These are phyloP conservation scores for Ciconia stormi DNA, from an alignment of 2,113 vertebrate genomes.

Conservation along the genomic window DNA sequence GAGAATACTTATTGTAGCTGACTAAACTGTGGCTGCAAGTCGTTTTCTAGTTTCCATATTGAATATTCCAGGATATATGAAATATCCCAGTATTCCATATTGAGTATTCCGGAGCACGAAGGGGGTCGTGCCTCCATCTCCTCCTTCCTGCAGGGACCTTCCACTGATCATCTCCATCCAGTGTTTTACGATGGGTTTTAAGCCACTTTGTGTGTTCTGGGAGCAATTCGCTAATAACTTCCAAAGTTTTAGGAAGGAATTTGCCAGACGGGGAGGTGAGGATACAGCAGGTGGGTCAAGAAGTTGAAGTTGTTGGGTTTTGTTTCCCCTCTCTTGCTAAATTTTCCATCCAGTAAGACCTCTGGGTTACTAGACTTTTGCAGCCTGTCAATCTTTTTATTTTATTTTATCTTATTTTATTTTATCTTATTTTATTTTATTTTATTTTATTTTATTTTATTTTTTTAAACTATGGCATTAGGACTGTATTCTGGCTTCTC, in stretches of 20 bases:
- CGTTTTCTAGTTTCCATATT: background rate
- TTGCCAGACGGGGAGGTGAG: background rate
- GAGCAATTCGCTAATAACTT: too few relatives aligned
- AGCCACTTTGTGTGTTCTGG: background rate
- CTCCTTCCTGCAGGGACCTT: too few relatives aligned
- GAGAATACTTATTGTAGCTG: background rate
- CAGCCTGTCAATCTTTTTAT: too few relatives aligned
- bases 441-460: too few relatives aligned
- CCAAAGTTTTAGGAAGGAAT: background rate
- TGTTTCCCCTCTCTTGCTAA: background rate
- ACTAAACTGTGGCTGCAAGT: too few relatives aligned
- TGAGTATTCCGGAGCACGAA: background rate
- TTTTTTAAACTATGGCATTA: background rate
- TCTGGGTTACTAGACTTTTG: background rate
- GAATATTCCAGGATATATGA: background rate
- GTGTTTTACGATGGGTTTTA: background rate
- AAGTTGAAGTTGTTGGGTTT: background rate
- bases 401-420: too few relatives aligned
- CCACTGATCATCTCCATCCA: background rate
- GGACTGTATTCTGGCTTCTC: background rate
- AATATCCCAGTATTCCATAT: background rate
- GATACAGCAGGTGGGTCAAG: background rate
- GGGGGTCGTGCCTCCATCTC: background rate
- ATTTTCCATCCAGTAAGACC: background rate
- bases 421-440: too few relatives aligned